Conservation (phyloP, 2,113 vertebrate species). For the Syngnathus scovelli region DNA sequence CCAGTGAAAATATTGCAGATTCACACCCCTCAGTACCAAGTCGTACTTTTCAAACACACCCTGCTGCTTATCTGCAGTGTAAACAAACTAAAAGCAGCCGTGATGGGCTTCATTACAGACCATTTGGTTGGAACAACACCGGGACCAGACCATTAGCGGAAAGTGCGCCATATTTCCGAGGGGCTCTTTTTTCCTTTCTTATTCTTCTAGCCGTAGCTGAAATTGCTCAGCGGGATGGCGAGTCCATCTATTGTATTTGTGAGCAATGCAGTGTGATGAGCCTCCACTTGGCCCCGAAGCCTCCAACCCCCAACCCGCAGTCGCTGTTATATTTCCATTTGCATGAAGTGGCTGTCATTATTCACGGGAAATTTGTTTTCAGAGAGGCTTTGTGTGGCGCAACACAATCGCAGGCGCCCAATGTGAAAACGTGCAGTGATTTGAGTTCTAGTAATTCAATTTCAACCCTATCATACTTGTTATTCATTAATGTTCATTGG, state of each 20-base stretch:
- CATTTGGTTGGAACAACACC: constrained; percentile 12
- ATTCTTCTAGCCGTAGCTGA: constrained; percentile 6
- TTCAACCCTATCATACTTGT: background rate
- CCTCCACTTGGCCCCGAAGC: constrained; percentile 8
- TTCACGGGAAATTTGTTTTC: constrained; percentile 12
- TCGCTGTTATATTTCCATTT: constrained; percentile 21
- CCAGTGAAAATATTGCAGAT: background rate
- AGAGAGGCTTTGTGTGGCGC: constrained; percentile 18
- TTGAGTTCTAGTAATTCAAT: background rate
- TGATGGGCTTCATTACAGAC: constrained; percentile 3
- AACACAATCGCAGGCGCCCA: constrained; percentile 25
- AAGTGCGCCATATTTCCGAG: background rate
- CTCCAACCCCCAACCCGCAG: background rate
- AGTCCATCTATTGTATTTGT: constrained; percentile 1
- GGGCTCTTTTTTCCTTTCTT: background rate
- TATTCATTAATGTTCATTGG: background rate
- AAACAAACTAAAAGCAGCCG: constrained; percentile 7
- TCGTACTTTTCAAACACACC: background rate
- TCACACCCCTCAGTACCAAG: background rate
- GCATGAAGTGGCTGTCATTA: constrained; percentile 24
- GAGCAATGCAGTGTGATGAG: constrained; percentile 14
- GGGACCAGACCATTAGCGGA: background rate
- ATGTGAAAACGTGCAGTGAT: constrained; percentile 18
- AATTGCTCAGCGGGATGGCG: constrained; percentile 17
- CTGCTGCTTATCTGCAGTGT: background rate